Base-by-base conservation (phyloP, 2,113 vertebrate species). In the Paracanthobrama guichenoti region DNA sequence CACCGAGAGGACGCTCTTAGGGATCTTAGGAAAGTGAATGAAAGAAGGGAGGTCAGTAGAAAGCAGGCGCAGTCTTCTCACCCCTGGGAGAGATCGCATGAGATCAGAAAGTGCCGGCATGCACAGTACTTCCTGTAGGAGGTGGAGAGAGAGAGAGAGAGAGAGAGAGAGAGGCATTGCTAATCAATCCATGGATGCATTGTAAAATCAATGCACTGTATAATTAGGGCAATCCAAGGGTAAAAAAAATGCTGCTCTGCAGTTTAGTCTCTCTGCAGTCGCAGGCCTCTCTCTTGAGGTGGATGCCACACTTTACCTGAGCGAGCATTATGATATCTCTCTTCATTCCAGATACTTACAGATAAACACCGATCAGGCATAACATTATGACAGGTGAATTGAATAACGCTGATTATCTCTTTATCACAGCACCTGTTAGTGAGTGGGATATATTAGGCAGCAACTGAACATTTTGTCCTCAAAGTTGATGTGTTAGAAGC, bases 131-230 rank as follows among this genome's bases (percentile, higher is more conserved):
- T 96, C 94, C 94, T 95, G 87, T 55, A 67, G 31, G 66, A 84
- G 75, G 77, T 48, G 62, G 75, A 57, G 35, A 35, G 35, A 90
- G 94, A 93, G 16, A 16, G 53, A 92, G 94, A 93, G 93, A 90
- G 94, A 93, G 14, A 16, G 53, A 55, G 53, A 55, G 53, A 22
- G 22, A 92, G 90, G 91, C 92, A 93, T 93, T 88, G 88, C 94
- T 95, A 95, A 96, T 97, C 96, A 96, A 96, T 96, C 94, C 93
- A 95, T 93, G 95, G 92, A 95, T 95, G 95, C 94, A 95, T 94
- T 96, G 95, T 95, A 96, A 97, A 97, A 97, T 97, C 96, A 96
- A 97, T 97, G 95, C 92, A 89, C 92, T 96, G 96, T 96, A 96
- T 97, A 96, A 97, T 97, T 96, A 97, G 96, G 95, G 94, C 95